Evolutionary conservation across 2,888 invertebrate species (phyloP).

Genomic region (Microchrysa polita): DNA sequence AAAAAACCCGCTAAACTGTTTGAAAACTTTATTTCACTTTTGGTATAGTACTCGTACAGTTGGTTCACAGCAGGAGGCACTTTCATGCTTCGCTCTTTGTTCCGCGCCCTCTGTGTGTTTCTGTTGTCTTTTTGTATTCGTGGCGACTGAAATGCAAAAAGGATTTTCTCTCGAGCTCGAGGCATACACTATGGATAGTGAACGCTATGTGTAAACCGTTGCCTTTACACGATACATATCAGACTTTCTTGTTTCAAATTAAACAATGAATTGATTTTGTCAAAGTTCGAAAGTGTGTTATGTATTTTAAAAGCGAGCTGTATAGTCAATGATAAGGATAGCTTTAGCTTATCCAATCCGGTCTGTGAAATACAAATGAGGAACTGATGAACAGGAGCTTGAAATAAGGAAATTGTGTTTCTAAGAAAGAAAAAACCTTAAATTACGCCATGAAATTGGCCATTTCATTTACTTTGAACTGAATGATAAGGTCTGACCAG

Average conservation of each 20-base stretch:
- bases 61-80: slow-evolving; percentile 2
- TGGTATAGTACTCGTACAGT: not conserved
- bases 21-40: slow-evolving; percentile 37
- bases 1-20: slow-evolving; percentile 39
- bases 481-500: too few species aligned
- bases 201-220: slow-evolving; percentile 12
- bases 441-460: too few species aligned
- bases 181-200: not conserved
- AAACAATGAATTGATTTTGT: slow-evolving; percentile 23
- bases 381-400: too few species aligned
- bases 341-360: too few species aligned
- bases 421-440: too few species aligned
- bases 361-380: too few species aligned
- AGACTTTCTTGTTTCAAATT: slow-evolving; percentile 6
- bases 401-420: too few species aligned
- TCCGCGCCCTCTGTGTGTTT: too few species aligned
- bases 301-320: too few species aligned
- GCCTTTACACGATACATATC: not conserved
- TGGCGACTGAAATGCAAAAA: slow-evolving; percentile 21
- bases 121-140: slow-evolving; percentile 2
- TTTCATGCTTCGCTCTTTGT: not conserved
- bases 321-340: too few species aligned
- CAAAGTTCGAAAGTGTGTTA: not conserved
- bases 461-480: too few species aligned
- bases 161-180: slow-evolving; percentile 20